Evolutionary conservation across 2,888 invertebrate species (phyloP), one percentile per base, ranked within the genome.

Genomic region (Leptogaster cylindrica): DNA sequence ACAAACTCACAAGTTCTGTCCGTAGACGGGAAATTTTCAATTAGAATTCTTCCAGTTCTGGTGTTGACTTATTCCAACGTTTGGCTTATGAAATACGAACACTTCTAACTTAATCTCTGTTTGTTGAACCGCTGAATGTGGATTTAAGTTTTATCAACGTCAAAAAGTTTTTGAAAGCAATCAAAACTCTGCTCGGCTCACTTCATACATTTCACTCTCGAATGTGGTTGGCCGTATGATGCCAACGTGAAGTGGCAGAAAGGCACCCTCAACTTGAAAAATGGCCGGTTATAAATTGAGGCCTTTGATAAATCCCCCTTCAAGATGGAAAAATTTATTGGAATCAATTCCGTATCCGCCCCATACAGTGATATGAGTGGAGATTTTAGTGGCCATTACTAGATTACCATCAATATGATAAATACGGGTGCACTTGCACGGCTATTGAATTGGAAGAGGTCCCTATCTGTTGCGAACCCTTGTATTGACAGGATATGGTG

Each of bases 341-440:
- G 63, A 67, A 63, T 63, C 67, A 67, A 67, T 67, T 67, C 44
- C 39, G 52, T 63, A 63, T 67, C 51, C 52, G 20, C 51, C 41
- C 23, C 55, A 46, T 46, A 27, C 33, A n/a, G 20, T 52, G 67
- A 67, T 63, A 67, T 67, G 50, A 63, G 67, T 63, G 51, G 51
- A 67, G 67, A 67, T 67, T 67, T 67, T 67, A 67, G 63, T 67
- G 44, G 63, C 67, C 63, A 67, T 67, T 67, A 67, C 63, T 27
- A 63, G 67, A 67, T 67, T 67, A 67, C 67, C 28, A 67, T 67
- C 63, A 50, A 44, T 55, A 55, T 27, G 65, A 44, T 46, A 46
- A 20, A 48, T 50, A 36, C 12, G 36, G 36, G 36, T 36, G 36
- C 36, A 36, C 36, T 36, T 36, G 36, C 36, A 36, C 12, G 10